Conservation (phyloP, 2,888 invertebrate genomes). For the Leptarthrus brevirostris region DNA sequence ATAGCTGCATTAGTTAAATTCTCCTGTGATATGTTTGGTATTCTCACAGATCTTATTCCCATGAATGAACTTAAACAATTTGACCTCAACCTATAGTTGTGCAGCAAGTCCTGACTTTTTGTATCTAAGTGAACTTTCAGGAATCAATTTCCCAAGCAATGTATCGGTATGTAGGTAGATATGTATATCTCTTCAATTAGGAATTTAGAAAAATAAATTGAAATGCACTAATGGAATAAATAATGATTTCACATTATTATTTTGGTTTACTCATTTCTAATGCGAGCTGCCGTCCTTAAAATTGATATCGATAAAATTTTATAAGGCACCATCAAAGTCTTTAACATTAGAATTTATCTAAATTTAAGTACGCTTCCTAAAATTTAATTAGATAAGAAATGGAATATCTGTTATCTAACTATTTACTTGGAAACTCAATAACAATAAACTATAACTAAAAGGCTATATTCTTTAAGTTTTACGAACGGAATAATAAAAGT, state of each 20-base stretch:
- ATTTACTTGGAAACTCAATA: slow-evolving; percentile 12
- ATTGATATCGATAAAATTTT: background rate
- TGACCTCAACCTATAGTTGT: slow-evolving; percentile 34
- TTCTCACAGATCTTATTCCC: slow-evolving; percentile 1
- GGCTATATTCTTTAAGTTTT: slow-evolving; percentile 1
- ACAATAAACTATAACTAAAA: slow-evolving; percentile 34
- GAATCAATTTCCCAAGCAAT: too few species aligned
- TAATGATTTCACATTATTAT: too few species aligned
- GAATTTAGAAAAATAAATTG: too few species aligned
- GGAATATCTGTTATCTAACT: background rate
- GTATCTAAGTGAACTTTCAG: too few species aligned
- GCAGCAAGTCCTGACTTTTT: background rate
- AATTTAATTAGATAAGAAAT: background rate
- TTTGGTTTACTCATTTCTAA: too few species aligned
- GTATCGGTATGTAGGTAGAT: too few species aligned
- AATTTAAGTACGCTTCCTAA: slow-evolving; percentile 2
- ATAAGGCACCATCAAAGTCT: slow-evolving; percentile 46
- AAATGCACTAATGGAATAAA: too few species aligned
- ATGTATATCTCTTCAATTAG: too few species aligned
- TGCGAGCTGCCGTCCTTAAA: too few species aligned
- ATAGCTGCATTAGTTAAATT: slow-evolving; percentile 17
- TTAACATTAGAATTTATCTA: background rate
- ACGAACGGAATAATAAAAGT: slow-evolving; percentile 19
- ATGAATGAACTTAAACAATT: slow-evolving; percentile 29
- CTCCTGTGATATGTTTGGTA: slow-evolving; percentile 28